phyloP scores from a whole-genome alignment of 1,140 invertebrate genomes.

The Diprion similis region DNA sequence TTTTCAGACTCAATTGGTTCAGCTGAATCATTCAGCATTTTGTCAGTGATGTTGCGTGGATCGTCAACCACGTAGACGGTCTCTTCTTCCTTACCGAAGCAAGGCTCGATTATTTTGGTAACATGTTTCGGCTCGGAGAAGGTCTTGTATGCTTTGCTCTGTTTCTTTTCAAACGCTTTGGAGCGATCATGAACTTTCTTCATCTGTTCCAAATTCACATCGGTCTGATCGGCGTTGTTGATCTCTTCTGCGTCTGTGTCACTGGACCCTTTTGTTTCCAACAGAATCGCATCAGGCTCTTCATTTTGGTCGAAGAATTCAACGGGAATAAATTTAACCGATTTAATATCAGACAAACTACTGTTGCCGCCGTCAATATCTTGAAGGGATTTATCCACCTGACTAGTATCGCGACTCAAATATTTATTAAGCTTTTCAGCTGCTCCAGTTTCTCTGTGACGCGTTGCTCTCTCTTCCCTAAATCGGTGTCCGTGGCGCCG shows the following conservation, averaged over 20 bases:
- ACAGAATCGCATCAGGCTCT: background rate
- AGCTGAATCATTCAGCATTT: background rate
- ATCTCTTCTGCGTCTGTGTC: background rate
- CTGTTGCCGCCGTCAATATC: background rate
- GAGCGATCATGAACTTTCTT: too few relatives aligned
- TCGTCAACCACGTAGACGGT: too few relatives aligned
- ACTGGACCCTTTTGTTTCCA: background rate
- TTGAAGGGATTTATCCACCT: background rate
- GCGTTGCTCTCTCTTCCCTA: background rate
- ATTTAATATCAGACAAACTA: conserved; percentile 8
- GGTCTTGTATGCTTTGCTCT: too few relatives aligned
- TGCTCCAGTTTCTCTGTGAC: background rate
- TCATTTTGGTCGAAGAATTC: background rate
- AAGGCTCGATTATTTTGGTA: too few relatives aligned
- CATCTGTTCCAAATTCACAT: too few relatives aligned
- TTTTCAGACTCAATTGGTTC: background rate
- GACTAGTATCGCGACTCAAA: background rate
- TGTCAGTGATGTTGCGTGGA: background rate
- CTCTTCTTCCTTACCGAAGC: too few relatives aligned
- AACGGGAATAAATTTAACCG: conserved; percentile 21
- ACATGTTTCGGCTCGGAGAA: too few relatives aligned
- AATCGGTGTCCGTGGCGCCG: background rate
- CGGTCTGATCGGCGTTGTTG: too few relatives aligned
- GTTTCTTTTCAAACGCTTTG: too few relatives aligned
- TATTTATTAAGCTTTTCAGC: background rate